Conservation (phyloP, 2,888 invertebrate genomes). For the Drosophila melanosoma region DNA sequence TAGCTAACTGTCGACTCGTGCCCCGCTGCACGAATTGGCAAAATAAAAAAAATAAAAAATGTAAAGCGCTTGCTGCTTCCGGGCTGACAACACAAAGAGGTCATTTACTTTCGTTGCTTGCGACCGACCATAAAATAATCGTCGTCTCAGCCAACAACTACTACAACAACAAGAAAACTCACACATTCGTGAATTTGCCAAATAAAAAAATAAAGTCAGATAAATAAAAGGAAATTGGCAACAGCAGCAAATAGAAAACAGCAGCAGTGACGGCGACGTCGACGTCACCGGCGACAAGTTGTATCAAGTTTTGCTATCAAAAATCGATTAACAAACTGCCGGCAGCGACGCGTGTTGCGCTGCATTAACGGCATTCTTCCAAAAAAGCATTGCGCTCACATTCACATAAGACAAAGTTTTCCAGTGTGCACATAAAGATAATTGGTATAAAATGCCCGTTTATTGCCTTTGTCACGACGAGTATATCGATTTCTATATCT, state of each 20-base stretch:
- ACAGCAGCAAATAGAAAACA: constrained; percentile 63
- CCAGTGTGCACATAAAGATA: constrained; percentile 49
- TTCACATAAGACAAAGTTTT: constrained; percentile 45
- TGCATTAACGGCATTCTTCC: constrained; percentile 56
- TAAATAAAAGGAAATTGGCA: constrained; percentile 73
- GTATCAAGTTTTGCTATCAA: constrained; percentile 65
- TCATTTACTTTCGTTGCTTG: constrained; percentile 76
- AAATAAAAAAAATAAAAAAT: constrained; percentile 30
- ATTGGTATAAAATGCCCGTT: constrained; percentile 74
- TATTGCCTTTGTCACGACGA: constrained; percentile 73
- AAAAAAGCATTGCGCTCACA: constrained; percentile 64
- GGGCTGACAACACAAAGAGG: constrained; percentile 66
- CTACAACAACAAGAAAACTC: constrained; percentile 45
- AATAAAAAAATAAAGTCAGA: constrained; percentile 57
- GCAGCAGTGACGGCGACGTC: constrained; percentile 38
- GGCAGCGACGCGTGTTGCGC: constrained; percentile 38
- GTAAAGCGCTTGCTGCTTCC: constrained; percentile 52
- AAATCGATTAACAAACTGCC: constrained; percentile 77
- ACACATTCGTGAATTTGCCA: constrained; percentile 62
- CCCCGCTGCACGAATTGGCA: constrained; percentile 63
- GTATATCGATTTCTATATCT: constrained; percentile 73
- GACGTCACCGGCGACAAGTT: constrained; percentile 59
- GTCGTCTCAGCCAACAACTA: constrained; percentile 53
- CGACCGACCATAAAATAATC: constrained; percentile 71
- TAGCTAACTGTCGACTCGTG: constrained; percentile 60